These are phyloP conservation scores for Patella caerulea DNA, from an alignment of 2,888 invertebrate genomes.

Conservation along the genomic window DNA sequence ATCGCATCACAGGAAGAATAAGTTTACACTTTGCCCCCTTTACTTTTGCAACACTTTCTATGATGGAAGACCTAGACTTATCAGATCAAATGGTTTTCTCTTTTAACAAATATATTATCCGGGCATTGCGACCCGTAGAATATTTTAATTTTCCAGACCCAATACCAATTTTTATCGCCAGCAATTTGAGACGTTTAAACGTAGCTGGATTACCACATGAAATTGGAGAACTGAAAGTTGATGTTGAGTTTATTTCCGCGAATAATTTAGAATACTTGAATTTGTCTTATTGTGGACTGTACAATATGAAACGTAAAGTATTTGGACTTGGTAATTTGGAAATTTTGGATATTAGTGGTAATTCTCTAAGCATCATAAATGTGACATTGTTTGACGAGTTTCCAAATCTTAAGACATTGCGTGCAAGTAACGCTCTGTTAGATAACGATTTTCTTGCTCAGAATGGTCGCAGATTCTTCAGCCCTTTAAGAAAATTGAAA, in stretches of 20 bases:
- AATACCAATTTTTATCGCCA: not conserved
- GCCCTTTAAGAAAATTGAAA: not conserved
- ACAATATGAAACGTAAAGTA: not conserved
- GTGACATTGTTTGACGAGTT: not conserved
- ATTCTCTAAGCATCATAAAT: not conserved
- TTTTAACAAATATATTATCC: not conserved
- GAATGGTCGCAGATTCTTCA: not conserved
- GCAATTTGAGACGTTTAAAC: not conserved
- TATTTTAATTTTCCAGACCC: not conserved
- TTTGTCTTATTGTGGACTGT: not conserved
- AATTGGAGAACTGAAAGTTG: not conserved
- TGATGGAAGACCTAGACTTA: not conserved
- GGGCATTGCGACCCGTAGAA: not conserved
- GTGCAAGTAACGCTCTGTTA: not conserved
- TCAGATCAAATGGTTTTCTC: not conserved
- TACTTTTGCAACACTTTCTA: not conserved
- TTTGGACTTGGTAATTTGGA: not conserved
- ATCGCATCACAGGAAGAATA: not conserved
- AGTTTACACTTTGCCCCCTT: not conserved
- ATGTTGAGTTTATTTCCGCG: not conserved
- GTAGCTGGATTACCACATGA: not conserved
- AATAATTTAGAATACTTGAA: not conserved
- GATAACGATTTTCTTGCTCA: not conserved
- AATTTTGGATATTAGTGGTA: not conserved
- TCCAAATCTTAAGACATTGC: not conserved